Conservation (phyloP, 2,113 vertebrate genomes). For the Emydura subglobosa region DNA sequence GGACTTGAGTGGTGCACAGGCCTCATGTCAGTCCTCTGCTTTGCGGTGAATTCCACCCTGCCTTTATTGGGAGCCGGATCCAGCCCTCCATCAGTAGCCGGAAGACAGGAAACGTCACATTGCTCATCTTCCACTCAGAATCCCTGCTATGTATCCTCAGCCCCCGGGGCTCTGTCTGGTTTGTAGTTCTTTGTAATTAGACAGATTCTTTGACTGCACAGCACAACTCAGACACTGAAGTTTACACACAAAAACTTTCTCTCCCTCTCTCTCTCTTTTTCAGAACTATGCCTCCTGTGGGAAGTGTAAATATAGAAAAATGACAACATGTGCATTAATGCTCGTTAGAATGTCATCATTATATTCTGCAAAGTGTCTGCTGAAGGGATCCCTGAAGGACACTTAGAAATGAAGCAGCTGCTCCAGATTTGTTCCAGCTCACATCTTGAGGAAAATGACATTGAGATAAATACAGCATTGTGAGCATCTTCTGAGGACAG, state of each 20-base stretch:
- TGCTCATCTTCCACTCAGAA: background rate
- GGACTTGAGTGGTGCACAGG: background rate
- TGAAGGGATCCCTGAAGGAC: constrained; percentile 85
- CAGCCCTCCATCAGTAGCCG: background rate
- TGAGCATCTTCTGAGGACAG: background rate
- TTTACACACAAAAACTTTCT: constrained; percentile 54
- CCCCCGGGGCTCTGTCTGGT: background rate
- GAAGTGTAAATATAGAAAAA: constrained; percentile 87
- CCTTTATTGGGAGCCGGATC: background rate
- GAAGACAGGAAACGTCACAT: background rate
- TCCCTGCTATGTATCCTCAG: background rate
- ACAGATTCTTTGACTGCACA: background rate
- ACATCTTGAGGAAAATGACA: constrained; percentile 83
- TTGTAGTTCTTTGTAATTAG: fast-evolving
- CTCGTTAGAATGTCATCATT: constrained; percentile 90
- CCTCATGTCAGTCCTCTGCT: background rate
- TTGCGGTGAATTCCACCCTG: background rate
- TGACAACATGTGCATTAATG: constrained; percentile 87
- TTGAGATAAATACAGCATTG: constrained; percentile 73
- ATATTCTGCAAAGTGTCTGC: constrained; percentile 84
- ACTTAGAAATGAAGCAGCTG: constrained; percentile 87
- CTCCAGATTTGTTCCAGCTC: constrained; percentile 87
- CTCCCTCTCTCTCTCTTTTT: constrained; percentile 53
- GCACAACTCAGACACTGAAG: background rate
- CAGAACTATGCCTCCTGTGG: constrained; percentile 83